Conservation (phyloP, 2,888 invertebrate genomes). For the Ditula angustiorana region DNA sequence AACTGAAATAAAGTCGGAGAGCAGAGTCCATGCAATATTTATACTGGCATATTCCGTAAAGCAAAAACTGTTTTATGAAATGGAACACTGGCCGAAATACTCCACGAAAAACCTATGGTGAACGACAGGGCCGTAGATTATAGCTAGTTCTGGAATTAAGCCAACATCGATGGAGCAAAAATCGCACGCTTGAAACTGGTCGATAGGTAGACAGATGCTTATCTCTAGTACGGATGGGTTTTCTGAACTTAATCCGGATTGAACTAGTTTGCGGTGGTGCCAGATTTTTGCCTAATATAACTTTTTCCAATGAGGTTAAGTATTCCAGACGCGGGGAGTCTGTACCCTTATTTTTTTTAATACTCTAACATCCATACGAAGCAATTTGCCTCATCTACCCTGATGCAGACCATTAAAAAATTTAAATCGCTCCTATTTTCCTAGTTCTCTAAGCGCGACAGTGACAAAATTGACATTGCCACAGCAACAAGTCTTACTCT, state of each 20-base stretch:
- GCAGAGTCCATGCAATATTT: too few relatives aligned
- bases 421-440: background rate
- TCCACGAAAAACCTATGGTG: background rate
- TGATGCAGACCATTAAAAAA: too few relatives aligned
- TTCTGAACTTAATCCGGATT: slow-evolving; percentile 1
- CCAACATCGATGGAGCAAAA: slow-evolving; percentile 9
- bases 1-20: too few relatives aligned
- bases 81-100: background rate
- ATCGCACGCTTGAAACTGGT: slow-evolving; percentile 1
- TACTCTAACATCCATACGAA: too few relatives aligned
- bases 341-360: too few relatives aligned
- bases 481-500: too few relatives aligned
- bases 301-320: background rate
- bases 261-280: background rate
- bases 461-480: too few relatives aligned
- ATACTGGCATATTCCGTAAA: background rate
- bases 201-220: slow-evolving; percentile 14
- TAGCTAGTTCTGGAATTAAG: background rate
- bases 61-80: background rate
- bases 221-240: background rate
- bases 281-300: background rate
- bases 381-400: too few relatives aligned
- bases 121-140: background rate
- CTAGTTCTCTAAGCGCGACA: too few relatives aligned
- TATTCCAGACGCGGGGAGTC: too few relatives aligned